These are phyloP conservation scores for Eucidaris tribuloides DNA, from an alignment of 35 echinoderm and acorn worm genomes.

Conservation along the genomic window DNA sequence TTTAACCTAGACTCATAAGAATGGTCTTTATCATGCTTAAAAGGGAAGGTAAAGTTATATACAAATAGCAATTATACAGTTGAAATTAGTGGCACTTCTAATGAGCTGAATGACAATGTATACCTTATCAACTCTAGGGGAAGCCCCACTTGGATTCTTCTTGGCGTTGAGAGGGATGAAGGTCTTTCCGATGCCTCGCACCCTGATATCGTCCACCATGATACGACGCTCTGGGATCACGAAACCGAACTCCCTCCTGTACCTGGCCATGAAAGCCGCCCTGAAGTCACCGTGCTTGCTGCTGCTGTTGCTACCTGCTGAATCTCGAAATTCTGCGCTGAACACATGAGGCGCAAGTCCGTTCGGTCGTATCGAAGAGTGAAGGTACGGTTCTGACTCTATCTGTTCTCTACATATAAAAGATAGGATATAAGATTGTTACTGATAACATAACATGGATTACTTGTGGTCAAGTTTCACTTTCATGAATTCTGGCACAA, in stretches of 20 bases:
- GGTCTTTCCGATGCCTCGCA: constrained; percentile 86
- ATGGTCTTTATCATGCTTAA: too few species aligned
- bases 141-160: constrained; percentile 5
- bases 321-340: constrained; percentile 35
- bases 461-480: too few species aligned
- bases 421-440: too few species aligned
- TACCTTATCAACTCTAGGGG: constrained; percentile 60
- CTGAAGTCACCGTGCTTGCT: constrained; percentile 76
- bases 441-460: too few species aligned
- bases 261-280: constrained; percentile 79
- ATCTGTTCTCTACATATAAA: constrained; percentile 89
- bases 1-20: too few species aligned
- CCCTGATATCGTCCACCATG: constrained; percentile 91
- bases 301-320: not conserved
- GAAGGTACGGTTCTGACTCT: constrained; percentile 74
- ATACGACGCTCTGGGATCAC: constrained; percentile 78
- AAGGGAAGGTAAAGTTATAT: too few species aligned
- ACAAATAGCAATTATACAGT: too few species aligned
- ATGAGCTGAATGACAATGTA: too few species aligned
- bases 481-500: too few species aligned
- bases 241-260: constrained; percentile 96
- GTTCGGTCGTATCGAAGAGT: constrained; percentile 89
- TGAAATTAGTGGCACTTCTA: too few species aligned
- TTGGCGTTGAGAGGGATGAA: constrained; percentile 39
- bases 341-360: constrained; percentile 94